Evolutionary conservation across 2,888 invertebrate species (phyloP).

Genomic region (Oasisia sp.): DNA sequence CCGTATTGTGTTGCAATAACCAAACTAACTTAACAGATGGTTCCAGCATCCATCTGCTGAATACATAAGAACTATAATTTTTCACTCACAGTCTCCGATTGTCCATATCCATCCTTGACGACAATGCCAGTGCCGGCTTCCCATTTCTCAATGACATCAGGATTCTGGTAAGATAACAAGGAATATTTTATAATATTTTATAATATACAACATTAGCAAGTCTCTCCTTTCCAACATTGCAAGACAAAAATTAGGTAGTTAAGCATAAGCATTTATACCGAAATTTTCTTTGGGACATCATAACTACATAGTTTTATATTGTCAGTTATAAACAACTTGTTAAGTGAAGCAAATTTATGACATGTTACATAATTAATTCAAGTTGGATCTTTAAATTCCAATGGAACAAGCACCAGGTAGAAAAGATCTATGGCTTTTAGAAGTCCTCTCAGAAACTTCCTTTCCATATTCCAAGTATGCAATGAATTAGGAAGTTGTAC

Average conservation of each 20-base stretch:
- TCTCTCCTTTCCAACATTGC: background rate
- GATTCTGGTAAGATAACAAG: slow-evolving; percentile 53
- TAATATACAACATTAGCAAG: background rate
- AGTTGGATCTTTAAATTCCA: background rate
- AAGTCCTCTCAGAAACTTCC: background rate
- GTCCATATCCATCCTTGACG: slow-evolving; percentile 66
- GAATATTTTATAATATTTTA: background rate
- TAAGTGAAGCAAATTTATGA: too few species aligned
- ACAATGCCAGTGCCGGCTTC: slow-evolving; percentile 54
- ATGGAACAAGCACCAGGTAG: background rate
- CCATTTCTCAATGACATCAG: slow-evolving; percentile 64
- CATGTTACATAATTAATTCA: too few species aligned
- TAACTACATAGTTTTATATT: too few species aligned
- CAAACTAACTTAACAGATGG: background rate
- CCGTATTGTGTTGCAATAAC: too few species aligned
- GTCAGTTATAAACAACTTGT: too few species aligned
- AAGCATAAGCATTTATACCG: too few species aligned
- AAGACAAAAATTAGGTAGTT: too few species aligned
- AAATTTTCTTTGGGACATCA: too few species aligned
- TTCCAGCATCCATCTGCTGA: background rate
- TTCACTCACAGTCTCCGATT: slow-evolving; percentile 65
- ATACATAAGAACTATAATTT: background rate
- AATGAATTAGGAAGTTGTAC: background rate
- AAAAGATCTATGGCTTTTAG: background rate
- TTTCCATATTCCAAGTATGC: background rate